A percentile compares a stretch with the other conserved stretches of the same genome.
These are phyloP conservation scores for Ferdinandea cuprea DNA, from an alignment of 2,888 invertebrate species.

Conservation along the genomic window DNA sequence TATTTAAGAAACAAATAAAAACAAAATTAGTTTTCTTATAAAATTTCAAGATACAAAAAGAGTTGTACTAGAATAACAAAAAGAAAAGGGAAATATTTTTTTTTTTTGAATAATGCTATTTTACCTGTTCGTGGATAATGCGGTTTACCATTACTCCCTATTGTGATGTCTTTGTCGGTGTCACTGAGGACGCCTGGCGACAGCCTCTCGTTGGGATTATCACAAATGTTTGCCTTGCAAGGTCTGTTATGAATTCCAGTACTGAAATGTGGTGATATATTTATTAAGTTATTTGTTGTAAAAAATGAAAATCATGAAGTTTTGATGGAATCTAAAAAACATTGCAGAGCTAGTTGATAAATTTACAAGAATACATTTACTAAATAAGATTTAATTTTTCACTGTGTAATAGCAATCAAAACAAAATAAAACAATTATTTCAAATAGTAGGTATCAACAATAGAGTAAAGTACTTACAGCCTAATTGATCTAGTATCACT, in stretches of 20 bases:
- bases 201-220: slow-evolving; percentile 77
- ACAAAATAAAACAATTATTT: not conserved
- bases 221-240: slow-evolving; percentile 76
- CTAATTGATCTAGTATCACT: slow-evolving; percentile 80
- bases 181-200: slow-evolving; percentile 76
- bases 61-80: slow-evolving; percentile 10
- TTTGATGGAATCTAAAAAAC: not conserved
- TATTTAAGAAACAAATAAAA: slow-evolving; percentile 40
- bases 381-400: not conserved
- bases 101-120: slow-evolving; percentile 14
- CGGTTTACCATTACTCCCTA: slow-evolving; percentile 72
- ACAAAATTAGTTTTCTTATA: slow-evolving; percentile 42
- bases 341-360: not conserved
- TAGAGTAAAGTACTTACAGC: slow-evolving; percentile 77
- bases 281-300: not conserved
- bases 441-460: slow-evolving; percentile 40
- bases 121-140: slow-evolving; percentile 76
- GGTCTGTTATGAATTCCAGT: slow-evolving; percentile 76
- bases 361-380: slow-evolving; percentile 14
- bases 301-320: not conserved
- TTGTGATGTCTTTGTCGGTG: slow-evolving; percentile 73
- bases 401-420: not conserved
- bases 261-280: slow-evolving; percentile 54
- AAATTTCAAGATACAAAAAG: slow-evolving; percentile 46
- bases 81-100: not conserved